A percentile compares a stretch with the other conserved stretches of the same genome.
These are phyloP conservation scores for Eupithecia centaureata DNA, from an alignment of 2,888 invertebrate species.

Conservation along the genomic window DNA sequence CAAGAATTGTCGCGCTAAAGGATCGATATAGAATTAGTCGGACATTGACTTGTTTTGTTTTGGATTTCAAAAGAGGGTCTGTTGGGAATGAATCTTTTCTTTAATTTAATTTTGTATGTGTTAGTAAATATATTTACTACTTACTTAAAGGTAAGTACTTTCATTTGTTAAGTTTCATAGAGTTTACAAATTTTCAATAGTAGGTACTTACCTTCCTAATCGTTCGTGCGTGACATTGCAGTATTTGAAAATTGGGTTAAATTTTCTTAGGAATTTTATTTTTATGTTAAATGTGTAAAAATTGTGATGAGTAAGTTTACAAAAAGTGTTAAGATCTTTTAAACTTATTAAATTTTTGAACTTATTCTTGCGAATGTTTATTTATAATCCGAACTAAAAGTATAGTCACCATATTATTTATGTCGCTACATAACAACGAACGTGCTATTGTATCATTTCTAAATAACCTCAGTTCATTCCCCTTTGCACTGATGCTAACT, in stretches of 20 bases:
- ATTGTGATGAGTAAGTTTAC: neutral
- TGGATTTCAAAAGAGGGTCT: slow-evolving; percentile 4
- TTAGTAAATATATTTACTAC: too few species aligned
- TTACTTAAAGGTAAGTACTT: neutral
- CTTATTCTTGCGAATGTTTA: neutral
- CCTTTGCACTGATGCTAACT: slow-evolving; percentile 43
- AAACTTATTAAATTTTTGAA: neutral
- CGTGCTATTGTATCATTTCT: slow-evolving; percentile 29
- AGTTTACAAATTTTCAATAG: too few species aligned
- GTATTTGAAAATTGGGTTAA: too few species aligned
- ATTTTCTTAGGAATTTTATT: too few species aligned
- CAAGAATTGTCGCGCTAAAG: slow-evolving; percentile 39
- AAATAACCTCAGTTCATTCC: slow-evolving; percentile 47
- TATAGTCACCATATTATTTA: neutral
- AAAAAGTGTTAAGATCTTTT: neutral
- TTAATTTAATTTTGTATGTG: neutral
- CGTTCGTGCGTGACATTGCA: too few species aligned
- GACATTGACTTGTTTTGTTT: slow-evolving; percentile 34
- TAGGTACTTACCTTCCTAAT: too few species aligned
- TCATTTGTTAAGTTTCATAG: neutral
- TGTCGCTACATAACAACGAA: slow-evolving; percentile 17
- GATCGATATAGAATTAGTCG: slow-evolving; percentile 38
- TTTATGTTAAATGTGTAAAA: too few species aligned
- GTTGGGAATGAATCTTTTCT: neutral
- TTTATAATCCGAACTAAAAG: neutral